These are phyloP conservation scores for Acridotheres tristis DNA, from an alignment of 2,797 vertebrate genomes.

Conservation along the genomic window DNA sequence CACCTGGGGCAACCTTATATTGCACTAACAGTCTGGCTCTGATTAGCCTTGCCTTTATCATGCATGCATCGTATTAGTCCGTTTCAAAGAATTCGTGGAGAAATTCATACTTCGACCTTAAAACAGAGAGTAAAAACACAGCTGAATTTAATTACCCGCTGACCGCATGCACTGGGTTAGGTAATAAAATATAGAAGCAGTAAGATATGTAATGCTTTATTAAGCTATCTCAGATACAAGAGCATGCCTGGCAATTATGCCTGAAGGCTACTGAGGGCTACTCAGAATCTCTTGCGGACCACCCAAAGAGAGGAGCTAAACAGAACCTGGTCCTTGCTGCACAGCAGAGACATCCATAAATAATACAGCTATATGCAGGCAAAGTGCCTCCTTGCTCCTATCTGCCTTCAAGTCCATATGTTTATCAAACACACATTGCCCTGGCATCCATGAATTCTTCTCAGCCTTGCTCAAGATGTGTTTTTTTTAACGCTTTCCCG, in stretches of 20 bases:
- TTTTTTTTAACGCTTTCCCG: conserved; percentile 48
- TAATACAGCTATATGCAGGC: conserved; percentile 51
- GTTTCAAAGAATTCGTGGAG: conserved; percentile 84
- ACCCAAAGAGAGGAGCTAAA: conserved; percentile 87
- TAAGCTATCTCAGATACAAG: conserved; percentile 93
- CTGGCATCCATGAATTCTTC: conserved; percentile 66
- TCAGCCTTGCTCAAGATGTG: conserved; percentile 31
- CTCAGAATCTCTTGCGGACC: conserved; percentile 92
- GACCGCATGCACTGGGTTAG: conserved; percentile 91
- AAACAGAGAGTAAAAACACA: conserved; percentile 92
- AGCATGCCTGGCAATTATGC: conserved; percentile 88
- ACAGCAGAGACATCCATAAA: conserved; percentile 71
- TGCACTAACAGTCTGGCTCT: conserved; percentile 82
- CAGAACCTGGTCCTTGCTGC: conserved; percentile 67
- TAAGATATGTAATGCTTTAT: conserved; percentile 98
- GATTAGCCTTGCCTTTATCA: conserved; percentile 84
- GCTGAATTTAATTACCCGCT: conserved; percentile 95
- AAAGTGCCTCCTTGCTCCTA: conserved; percentile 53
- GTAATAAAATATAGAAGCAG: conserved; percentile 93
- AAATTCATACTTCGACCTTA: conserved; percentile 83
- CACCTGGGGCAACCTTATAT: conserved; percentile 82
- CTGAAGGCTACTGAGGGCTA: conserved; percentile 91
- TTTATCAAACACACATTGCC: conserved; percentile 66
- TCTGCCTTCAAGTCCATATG: conserved; percentile 65
- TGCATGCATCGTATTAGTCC: conserved; percentile 85